These are phyloP conservation scores for Fulmarus glacialis DNA, from an alignment of 2,113 vertebrate genomes.

Conservation along the genomic window DNA sequence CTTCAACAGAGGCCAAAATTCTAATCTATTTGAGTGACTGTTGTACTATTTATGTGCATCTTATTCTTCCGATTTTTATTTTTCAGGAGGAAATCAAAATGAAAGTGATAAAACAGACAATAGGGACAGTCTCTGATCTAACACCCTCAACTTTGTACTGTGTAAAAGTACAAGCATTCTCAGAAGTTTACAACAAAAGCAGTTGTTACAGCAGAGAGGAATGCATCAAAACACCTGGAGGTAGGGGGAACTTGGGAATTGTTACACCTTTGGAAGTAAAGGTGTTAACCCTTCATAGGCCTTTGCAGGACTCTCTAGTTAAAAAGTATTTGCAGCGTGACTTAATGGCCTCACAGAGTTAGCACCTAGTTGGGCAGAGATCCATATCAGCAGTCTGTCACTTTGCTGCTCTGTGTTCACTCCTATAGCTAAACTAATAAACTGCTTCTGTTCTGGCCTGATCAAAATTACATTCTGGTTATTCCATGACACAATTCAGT, in stretches of 20 bases:
- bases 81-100: constrained; percentile 7
- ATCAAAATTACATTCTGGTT: neutral
- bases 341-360: neutral
- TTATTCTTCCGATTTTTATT: neutral
- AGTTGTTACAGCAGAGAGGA: constrained; percentile 35
- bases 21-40: neutral
- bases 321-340: neutral
- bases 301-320: neutral
- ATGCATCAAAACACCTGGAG: constrained; percentile 58
- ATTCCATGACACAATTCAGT: neutral
- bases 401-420: neutral
- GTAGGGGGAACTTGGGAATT: neutral
- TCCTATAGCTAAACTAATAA: neutral
- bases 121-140: neutral
- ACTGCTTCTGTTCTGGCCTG: neutral
- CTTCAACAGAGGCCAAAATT: neutral
- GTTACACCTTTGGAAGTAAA: neutral
- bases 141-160: constrained; percentile 55
- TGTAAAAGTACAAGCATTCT: constrained; percentile 33
- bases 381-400: neutral
- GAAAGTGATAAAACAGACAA: neutral
- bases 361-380: neutral
- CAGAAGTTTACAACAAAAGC: neutral
- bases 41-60: neutral
- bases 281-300: neutral